Base-by-base conservation (phyloP, 2,797 vertebrate species). In the Linurgus olivaceus region DNA sequence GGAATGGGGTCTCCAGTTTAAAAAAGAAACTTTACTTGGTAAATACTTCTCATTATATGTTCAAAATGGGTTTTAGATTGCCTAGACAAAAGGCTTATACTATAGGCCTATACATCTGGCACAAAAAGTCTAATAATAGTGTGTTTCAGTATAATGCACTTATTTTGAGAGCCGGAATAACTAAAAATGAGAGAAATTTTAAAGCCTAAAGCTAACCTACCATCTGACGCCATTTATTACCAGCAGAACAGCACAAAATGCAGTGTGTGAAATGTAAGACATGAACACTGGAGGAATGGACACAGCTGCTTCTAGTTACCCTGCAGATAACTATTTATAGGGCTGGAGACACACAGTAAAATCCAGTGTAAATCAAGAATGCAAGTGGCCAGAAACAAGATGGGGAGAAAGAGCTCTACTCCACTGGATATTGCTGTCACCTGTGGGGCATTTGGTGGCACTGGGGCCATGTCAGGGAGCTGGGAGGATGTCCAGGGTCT, bases 1-100 rank as follows among this genome's bases (percentile, higher is more conserved):
- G 75, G 74, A 92, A 89, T 55, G 86, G 65, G 78, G 85, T 65
- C 85, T 91, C 57, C 70, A 59, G 58, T 90, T 87, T 67, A 48
- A 86, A 95, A 94, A 88, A 75, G 84, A 88, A 78, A 94, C 38
- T 88, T 91, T 75, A 86, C 90, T 78, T 93, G 70, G 86, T 94
- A 92, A 95, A 92, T 90, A 81, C 75, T 91, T 92, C 59, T 63
- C 74, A 93, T 96, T 95, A 44, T 93, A 59, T 83, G 70, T 68
- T 93, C 70, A 81, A 90, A 95, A 94, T 63, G 63, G 68, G 58
- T 75, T 90, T 90, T 78, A 93, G 76, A 94, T 94, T 92, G 83
- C 89, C 70, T 93, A 86, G 21, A 96, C 70, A 94, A 95, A 95
- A 81, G 50, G 85, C 85, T 86, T 67, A 66, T 50, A 66, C 66